phyloP scores from a whole-genome alignment of 2,113 vertebrate genomes.

The Myotis lucifugus region DNA sequence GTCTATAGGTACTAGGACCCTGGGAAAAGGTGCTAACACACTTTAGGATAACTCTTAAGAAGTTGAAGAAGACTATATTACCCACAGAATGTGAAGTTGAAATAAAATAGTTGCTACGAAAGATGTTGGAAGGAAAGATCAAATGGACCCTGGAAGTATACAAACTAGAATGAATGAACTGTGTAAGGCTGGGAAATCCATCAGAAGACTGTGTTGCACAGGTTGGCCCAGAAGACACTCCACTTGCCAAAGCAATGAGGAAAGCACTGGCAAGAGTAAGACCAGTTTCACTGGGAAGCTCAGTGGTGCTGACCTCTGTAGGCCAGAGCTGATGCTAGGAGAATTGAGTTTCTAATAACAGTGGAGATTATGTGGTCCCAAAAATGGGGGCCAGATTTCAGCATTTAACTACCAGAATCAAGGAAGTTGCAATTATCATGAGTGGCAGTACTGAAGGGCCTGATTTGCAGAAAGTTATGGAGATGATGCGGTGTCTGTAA shows the following conservation, averaged over 20 bases:
- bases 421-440: not conserved
- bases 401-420: not conserved
- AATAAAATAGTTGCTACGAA: not conserved
- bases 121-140: not conserved
- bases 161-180: not conserved
- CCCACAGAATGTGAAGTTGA: not conserved
- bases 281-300: not conserved
- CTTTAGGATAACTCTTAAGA: not conserved
- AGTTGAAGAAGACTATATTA: not conserved
- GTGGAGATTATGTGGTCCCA: not conserved
- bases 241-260: not conserved
- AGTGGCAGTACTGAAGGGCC: not conserved
- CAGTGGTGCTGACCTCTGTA: not conserved
- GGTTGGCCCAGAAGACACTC: not conserved
- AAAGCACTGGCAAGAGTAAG: not conserved
- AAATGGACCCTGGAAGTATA: not conserved
- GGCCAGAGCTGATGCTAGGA: not conserved
- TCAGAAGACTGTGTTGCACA: not conserved
- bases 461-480: not conserved
- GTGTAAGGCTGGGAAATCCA: not conserved
- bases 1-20: not conserved
- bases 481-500: not conserved
- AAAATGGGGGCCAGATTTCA: not conserved
- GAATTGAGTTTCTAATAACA: not conserved
- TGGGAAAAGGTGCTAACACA: not conserved